Conservation (phyloP, 2,888 invertebrate genomes). For the Polyommatus icarus region DNA sequence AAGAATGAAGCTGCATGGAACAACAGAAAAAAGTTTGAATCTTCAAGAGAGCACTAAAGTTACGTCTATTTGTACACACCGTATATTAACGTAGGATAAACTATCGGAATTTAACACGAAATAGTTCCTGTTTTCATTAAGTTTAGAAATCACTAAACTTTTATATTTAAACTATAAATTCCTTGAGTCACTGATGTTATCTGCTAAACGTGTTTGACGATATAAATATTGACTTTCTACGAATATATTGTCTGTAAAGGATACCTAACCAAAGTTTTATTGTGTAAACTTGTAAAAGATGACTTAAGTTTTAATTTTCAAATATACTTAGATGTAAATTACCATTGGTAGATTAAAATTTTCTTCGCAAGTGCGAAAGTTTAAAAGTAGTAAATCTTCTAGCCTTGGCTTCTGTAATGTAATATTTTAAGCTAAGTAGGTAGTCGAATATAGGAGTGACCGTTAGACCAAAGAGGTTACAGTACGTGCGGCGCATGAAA, state of each 20-base stretch:
- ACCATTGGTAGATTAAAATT: no score
- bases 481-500: background rate
- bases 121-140: background rate
- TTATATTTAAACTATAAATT: slow-evolving; percentile 3
- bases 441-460: background rate
- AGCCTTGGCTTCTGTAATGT: background rate
- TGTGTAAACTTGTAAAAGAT: no score
- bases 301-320: background rate
- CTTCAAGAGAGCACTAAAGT: no score
- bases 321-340: background rate
- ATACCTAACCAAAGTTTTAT: no score
- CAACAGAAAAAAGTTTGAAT: no score
- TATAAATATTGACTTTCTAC: slow-evolving; percentile 8
- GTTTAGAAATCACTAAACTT: background rate
- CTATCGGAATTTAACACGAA: background rate
- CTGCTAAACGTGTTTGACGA: slow-evolving; percentile 1
- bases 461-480: background rate
- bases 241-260: background rate
- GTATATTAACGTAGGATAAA: background rate
- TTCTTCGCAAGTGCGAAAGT: background rate
- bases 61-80: background rate
- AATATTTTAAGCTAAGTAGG: background rate
- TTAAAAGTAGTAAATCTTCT: background rate
- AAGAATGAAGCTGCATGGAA: no score
- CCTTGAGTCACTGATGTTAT: background rate